A percentile compares a stretch with the other conserved stretches of the same genome.
Evolutionary conservation across 1,140 invertebrate genomes (phyloP).

Genomic region (Lanistes nyassanus): DNA sequence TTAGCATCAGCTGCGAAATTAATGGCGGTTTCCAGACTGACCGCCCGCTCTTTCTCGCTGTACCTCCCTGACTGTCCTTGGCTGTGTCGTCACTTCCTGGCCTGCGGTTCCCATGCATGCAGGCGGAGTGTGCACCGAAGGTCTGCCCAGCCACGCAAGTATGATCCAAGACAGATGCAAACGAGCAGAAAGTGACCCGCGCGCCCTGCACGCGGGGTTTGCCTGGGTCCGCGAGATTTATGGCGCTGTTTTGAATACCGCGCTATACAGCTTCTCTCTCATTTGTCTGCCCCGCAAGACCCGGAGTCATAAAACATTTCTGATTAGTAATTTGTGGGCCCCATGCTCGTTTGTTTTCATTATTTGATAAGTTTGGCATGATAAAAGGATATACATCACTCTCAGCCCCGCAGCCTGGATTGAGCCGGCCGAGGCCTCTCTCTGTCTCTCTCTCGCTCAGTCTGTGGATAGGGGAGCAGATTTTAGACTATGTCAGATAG

Average conservation of each 20-base stretch:
- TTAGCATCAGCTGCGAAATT: too few species aligned
- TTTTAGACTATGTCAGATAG: not conserved
- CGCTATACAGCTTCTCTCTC: slow-evolving; percentile 7
- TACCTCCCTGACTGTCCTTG: not conserved
- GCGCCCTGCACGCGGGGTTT: not conserved
- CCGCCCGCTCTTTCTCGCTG: not conserved
- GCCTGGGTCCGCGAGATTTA: slow-evolving; percentile 18
- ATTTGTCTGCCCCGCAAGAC: slow-evolving; percentile 33
- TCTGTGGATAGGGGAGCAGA: not conserved
- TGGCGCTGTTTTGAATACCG: slow-evolving; percentile 28
- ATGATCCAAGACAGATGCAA: slow-evolving; percentile 16
- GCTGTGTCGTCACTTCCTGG: not conserved
- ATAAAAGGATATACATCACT: slow-evolving; percentile 48
- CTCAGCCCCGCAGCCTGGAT: slow-evolving; percentile 14
- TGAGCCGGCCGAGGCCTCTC: not conserved
- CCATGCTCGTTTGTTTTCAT: slow-evolving; percentile 49
- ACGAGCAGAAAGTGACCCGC: too few species aligned
- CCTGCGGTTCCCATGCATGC: not conserved
- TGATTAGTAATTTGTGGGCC: slow-evolving; percentile 43
- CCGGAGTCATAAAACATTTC: slow-evolving; percentile 32
- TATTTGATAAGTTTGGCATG: slow-evolving; percentile 51
- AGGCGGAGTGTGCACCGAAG: too few species aligned
- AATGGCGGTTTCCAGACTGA: too few species aligned
- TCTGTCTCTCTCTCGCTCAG: slow-evolving; percentile 9
- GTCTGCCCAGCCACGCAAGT: not conserved